Evolutionary conservation across 2,113 vertebrate species (phyloP).

Genomic region (Nansenia antarctica): DNA sequence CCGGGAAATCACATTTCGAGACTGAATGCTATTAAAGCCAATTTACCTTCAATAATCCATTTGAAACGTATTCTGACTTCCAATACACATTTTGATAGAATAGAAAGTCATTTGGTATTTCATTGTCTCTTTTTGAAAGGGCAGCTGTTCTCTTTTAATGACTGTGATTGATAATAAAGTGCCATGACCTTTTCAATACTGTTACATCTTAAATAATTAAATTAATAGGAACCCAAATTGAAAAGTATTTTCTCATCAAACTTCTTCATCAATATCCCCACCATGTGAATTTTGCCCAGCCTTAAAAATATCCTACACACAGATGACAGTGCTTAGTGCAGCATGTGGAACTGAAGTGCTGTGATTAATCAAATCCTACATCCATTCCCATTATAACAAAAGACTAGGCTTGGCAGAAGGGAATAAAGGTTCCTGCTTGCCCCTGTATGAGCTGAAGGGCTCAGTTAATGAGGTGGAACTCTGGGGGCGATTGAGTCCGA

Average conservation of each 20-base stretch:
- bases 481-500: conserved; percentile 6
- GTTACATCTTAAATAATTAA: neutral
- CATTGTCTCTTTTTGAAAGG: neutral
- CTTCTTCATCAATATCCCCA: neutral
- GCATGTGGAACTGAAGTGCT: conserved; percentile 3
- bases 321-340: neutral
- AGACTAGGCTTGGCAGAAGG: neutral
- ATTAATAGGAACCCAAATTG: neutral
- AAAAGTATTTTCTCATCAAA: neutral
- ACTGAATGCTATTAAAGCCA: neutral
- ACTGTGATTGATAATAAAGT: neutral
- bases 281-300: neutral
- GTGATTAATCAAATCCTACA: neutral
- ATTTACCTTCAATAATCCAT: neutral
- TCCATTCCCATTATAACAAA: conserved; percentile 1
- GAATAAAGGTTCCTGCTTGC: neutral
- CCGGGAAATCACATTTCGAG: neutral
- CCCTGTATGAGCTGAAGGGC: neutral
- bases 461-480: conserved; percentile 20
- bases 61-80: neutral
- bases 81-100: neutral
- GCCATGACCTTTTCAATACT: neutral
- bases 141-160: neutral
- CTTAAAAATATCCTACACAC: neutral
- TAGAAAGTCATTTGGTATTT: neutral